Conservation (phyloP, 2,797 vertebrate genomes). For the Gila robusta region DNA sequence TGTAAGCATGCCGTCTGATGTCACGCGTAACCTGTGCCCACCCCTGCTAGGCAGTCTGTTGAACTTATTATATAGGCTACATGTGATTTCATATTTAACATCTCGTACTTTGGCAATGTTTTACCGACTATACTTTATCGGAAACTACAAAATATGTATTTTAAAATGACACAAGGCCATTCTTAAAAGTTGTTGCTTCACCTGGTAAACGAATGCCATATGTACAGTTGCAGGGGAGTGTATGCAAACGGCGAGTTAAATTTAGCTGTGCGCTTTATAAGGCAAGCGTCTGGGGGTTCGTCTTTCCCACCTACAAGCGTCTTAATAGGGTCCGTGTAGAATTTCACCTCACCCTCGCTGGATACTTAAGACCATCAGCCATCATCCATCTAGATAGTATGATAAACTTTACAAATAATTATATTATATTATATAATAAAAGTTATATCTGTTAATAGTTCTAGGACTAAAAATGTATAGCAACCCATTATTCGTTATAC, state of each 20-base stretch:
- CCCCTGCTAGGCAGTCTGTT: background rate
- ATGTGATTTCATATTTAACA: background rate
- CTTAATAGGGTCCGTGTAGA: conserved; percentile 48
- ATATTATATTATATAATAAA: background rate
- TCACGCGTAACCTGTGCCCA: conserved; percentile 8
- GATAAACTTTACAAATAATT: background rate
- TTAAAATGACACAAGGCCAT: background rate
- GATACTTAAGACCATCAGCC: conserved; percentile 9
- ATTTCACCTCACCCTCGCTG: conserved; percentile 43
- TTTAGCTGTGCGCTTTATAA: conserved; percentile 65
- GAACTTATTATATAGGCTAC: background rate
- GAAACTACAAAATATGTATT: background rate
- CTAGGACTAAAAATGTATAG: background rate
- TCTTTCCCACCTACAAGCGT: conserved; percentile 39
- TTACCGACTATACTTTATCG: background rate
- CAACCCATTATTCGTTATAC: background rate
- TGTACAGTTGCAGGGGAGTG: background rate
- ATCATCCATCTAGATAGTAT: background rate
- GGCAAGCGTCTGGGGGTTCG: conserved; percentile 50
- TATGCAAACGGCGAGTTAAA: conserved; percentile 51
- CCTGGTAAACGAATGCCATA: conserved; percentile 14
- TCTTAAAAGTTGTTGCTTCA: background rate
- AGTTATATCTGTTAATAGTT: background rate
- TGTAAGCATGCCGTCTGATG: conserved; percentile 82
- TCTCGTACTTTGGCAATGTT: too few relatives aligned